Evolutionary conservation across 2,113 vertebrate species (phyloP).

Genomic region (Maylandia zebra): DNA sequence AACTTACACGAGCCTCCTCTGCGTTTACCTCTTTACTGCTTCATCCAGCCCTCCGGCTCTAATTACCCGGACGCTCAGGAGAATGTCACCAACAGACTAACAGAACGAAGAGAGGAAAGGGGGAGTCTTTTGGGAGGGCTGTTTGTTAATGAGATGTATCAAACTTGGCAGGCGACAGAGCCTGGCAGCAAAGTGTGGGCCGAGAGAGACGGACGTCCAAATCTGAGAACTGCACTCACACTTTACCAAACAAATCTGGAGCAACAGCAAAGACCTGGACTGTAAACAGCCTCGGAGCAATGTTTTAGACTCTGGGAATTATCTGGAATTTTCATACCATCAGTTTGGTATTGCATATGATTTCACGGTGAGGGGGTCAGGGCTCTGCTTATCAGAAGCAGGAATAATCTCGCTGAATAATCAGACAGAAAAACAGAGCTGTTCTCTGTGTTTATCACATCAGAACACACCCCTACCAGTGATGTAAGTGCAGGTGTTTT

Average conservation of each 20-base stretch:
- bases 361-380: background rate
- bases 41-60: background rate
- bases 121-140: background rate
- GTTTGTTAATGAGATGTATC: slow-evolving; percentile 39
- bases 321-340: background rate
- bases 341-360: background rate
- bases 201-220: background rate
- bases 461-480: background rate
- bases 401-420: background rate
- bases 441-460: background rate
- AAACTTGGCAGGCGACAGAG: slow-evolving; percentile 27
- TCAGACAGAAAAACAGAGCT: background rate
- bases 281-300: background rate
- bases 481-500: background rate
- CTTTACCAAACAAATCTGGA: slow-evolving; percentile 12
- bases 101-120: background rate
- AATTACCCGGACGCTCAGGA: slow-evolving; percentile 4
- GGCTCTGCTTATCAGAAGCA: background rate
- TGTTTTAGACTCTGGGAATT: slow-evolving; percentile 3
- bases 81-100: background rate
- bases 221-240: background rate
- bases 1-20: background rate
- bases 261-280: background rate
- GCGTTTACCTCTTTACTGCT: background rate
- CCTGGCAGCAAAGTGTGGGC: slow-evolving; percentile 16